Percentiles rank a stretch among this genome's conserved stretches.
These are phyloP conservation scores for Oopsacas minuta DNA, from an alignment of 37 sponge, comb jelly and placozoan species.

Conservation along the genomic window DNA sequence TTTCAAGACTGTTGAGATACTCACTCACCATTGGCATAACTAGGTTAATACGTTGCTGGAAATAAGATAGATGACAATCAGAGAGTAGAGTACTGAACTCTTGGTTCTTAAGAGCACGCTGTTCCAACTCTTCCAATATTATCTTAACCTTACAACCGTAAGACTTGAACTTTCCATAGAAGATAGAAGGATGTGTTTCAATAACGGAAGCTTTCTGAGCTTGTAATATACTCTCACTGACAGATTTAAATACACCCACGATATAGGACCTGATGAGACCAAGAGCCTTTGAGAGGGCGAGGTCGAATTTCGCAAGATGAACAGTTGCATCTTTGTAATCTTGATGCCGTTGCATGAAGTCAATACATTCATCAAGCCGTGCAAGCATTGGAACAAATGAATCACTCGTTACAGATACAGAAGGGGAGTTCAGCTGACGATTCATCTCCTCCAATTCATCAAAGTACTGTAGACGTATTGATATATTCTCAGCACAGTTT, in stretches of 20 bases:
- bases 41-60: conserved; percentile 47
- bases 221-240: conserved; percentile 38
- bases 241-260: conserved; percentile 34
- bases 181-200: conserved; percentile 43
- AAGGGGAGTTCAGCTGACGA: conserved; percentile 45
- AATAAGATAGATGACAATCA: conserved; percentile 83
- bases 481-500: conserved; percentile 61
- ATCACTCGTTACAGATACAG: conserved; percentile 51
- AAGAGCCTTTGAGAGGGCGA: conserved; percentile 62
- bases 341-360: conserved; percentile 69
- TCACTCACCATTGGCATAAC: conserved; percentile 41
- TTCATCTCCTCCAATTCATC: conserved; percentile 64
- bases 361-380: conserved; percentile 88
- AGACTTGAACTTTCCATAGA: conserved; percentile 80
- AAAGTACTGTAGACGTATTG: conserved; percentile 71
- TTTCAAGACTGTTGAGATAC: conserved; percentile 35
- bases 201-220: background rate
- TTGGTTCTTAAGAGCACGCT: conserved; percentile 17
- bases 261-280: conserved; percentile 58
- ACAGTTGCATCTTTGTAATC: conserved; percentile 85
- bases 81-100: conserved; percentile 61
- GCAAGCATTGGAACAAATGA: conserved; percentile 62
- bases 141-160: conserved; percentile 71
- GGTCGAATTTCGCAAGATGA: conserved; percentile 76
- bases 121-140: background rate